Evolutionary conservation across 2,113 vertebrate genomes (phyloP).

Genomic region (Actinemys pallida): DNA sequence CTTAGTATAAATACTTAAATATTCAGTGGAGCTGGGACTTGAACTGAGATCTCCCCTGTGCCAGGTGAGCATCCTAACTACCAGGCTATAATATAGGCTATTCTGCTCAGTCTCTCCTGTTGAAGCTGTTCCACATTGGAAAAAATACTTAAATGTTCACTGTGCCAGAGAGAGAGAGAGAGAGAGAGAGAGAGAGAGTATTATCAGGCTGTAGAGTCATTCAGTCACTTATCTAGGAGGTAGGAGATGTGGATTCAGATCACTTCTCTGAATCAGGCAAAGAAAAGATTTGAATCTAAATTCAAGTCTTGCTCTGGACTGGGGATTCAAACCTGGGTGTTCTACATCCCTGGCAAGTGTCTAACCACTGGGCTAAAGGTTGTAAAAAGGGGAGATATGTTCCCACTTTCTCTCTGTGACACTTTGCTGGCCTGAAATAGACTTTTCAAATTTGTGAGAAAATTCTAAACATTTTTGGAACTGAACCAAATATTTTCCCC

Average conservation of each 20-base stretch:
- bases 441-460: not conserved
- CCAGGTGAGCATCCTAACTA: not conserved
- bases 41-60: not conserved
- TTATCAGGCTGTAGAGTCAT: too few relatives aligned
- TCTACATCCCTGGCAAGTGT: not conserved
- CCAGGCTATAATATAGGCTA: not conserved
- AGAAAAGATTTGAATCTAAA: not conserved
- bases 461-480: not conserved
- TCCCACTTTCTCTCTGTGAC: not conserved
- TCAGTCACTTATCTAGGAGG: not conserved
- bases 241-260: not conserved
- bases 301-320: not conserved
- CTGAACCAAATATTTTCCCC: not conserved
- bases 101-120: not conserved
- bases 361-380: not conserved
- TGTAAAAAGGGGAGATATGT: not conserved
- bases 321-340: not conserved
- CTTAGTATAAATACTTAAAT: not conserved
- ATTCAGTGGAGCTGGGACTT: not conserved
- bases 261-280: not conserved
- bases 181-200: not conserved
- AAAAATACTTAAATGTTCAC: not conserved
- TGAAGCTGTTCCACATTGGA: not conserved
- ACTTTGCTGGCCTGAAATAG: not conserved
- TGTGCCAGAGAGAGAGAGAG: not conserved